Percentiles rank a stretch among this genome's conserved stretches.
Conservation (phyloP, 2,797 vertebrate genomes). For the Hipposideros larvatus region DNA sequence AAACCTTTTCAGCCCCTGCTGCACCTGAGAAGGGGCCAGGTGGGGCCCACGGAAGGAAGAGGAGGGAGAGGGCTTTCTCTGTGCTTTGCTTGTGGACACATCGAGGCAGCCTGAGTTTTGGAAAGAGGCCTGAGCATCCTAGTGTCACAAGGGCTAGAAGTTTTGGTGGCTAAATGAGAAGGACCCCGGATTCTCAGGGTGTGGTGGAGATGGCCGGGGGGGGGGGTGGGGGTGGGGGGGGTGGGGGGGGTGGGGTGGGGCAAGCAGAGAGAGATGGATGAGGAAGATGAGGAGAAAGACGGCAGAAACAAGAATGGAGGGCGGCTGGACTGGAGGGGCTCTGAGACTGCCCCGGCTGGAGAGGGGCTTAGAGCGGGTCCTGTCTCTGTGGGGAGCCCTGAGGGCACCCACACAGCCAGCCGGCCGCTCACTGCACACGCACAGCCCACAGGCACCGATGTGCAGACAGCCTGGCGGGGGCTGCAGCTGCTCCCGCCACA, state of each 20-base stretch:
- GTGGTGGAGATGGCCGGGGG: neutral
- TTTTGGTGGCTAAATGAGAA: neutral
- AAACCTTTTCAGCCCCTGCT: neutral
- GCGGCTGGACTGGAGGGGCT: neutral
- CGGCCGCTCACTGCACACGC: neutral
- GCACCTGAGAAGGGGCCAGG: neutral
- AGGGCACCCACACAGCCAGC: neutral
- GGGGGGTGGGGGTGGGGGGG: neutral
- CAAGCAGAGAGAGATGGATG: no score
- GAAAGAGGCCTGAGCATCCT: neutral
- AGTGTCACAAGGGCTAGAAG: neutral
- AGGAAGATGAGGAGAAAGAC: accelerated
- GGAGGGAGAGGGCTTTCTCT: neutral
- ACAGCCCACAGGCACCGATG: accelerated
- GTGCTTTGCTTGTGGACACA: neutral
- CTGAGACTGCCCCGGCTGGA: neutral
- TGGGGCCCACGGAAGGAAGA: neutral
- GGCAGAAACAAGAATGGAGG: neutral
- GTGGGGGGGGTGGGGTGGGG: neutral
- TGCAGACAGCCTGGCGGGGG: neutral
- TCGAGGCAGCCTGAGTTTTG: neutral
- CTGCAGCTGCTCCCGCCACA: no score
- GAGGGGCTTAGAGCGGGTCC: neutral
- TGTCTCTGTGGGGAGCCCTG: neutral
- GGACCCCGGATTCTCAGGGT: neutral